A percentile compares a stretch with the other conserved stretches of the same genome.
phyloP scores from a whole-genome alignment of 1,140 invertebrate species.

The Megathymus violae region DNA sequence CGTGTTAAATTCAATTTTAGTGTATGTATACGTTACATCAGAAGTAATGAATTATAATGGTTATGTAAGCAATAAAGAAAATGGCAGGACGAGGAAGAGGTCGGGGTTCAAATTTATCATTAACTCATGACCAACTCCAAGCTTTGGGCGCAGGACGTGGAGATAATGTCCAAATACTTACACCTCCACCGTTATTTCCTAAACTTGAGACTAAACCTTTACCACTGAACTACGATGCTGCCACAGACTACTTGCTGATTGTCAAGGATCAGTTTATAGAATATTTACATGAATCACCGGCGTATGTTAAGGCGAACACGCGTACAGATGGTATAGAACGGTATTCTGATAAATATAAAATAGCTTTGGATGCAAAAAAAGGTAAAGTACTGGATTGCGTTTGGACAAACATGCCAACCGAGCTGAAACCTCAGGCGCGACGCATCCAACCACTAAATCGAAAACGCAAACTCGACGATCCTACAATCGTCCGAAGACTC shows the following conservation, averaged over 20 bases:
- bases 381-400: constrained; percentile 67
- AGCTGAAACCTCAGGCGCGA: constrained; percentile 68
- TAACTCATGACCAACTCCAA: constrained; percentile 80
- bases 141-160: constrained; percentile 73
- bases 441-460: constrained; percentile 42
- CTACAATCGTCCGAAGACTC: constrained; percentile 68
- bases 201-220: constrained; percentile 78
- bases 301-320: constrained; percentile 70
- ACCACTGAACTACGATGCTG: constrained; percentile 69
- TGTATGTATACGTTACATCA: not conserved
- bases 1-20: too few species aligned
- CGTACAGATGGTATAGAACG: constrained; percentile 75
- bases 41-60: too few species aligned
- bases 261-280: constrained; percentile 82
- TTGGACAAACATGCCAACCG: constrained; percentile 74
- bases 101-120: constrained; percentile 63
- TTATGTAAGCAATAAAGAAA: too few species aligned
- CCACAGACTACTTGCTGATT: constrained; percentile 81
- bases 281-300: constrained; percentile 78
- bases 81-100: constrained; percentile 80
- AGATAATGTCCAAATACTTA: constrained; percentile 67
- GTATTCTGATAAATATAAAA: constrained; percentile 82
- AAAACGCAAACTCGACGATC: constrained; percentile 74
- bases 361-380: constrained; percentile 74
- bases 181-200: constrained; percentile 79